phyloP scores from a whole-genome alignment of 1,140 invertebrate species.

The Achroia grisella region DNA sequence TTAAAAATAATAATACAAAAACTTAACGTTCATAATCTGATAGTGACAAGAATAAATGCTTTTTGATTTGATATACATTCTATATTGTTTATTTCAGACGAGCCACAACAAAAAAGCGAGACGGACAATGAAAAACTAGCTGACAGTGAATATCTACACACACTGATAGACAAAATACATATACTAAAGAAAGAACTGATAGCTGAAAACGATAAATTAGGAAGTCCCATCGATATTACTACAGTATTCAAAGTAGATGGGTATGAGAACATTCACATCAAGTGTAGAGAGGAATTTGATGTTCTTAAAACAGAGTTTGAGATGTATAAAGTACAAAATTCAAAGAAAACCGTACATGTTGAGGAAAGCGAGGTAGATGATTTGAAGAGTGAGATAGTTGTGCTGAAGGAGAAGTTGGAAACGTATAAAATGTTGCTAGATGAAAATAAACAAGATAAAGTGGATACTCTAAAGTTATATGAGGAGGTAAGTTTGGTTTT shows the following conservation, averaged over 20 bases:
- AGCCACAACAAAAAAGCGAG: constrained; percentile 41
- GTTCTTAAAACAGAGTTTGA: constrained; percentile 55
- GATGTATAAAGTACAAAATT: constrained; percentile 36
- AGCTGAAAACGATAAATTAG: constrained; percentile 70
- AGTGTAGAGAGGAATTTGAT: constrained; percentile 64
- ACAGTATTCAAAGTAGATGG: constrained; percentile 67
- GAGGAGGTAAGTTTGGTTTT: constrained; percentile 65
- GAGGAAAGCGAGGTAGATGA: constrained; percentile 59
- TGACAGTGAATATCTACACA: constrained; percentile 63
- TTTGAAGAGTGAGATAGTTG: constrained; percentile 76
- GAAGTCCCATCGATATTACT: constrained; percentile 72
- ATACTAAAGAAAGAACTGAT: constrained; percentile 74
- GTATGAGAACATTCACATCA: constrained; percentile 53
- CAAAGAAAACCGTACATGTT: constrained; percentile 19
- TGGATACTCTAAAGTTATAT: constrained; percentile 76
- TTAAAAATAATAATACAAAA: too few species aligned
- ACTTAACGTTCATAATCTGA: too few species aligned
- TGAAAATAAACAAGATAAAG: constrained; percentile 76
- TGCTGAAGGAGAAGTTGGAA: constrained; percentile 77
- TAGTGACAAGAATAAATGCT: too few species aligned
- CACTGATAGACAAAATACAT: constrained; percentile 74
- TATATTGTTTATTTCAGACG: constrained; percentile 35
- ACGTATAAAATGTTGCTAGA: constrained; percentile 44
- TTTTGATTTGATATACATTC: too few species aligned
- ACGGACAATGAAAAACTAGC: constrained; percentile 64